Percentiles rank a stretch among this genome's conserved stretches.
These are phyloP conservation scores for Aricia agestis DNA, from an alignment of 1,140 invertebrate species.

Conservation along the genomic window DNA sequence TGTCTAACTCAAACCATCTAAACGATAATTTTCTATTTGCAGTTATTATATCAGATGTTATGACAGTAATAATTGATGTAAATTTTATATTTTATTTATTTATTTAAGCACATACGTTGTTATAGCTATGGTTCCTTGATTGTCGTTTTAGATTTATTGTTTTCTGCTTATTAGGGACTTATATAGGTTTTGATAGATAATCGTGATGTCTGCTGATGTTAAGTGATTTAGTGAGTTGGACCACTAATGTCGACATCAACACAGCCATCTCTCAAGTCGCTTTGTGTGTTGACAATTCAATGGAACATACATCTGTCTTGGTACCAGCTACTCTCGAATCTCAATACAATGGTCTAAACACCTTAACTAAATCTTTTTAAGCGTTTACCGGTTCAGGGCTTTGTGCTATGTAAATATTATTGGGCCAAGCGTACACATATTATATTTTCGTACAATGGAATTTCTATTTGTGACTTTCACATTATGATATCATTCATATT, in stretches of 20 bases:
- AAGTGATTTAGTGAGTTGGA: slow-evolving; percentile 24
- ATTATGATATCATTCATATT: background rate
- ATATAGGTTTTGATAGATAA: background rate
- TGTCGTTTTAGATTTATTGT: background rate
- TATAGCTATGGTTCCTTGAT: background rate
- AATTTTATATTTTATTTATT: too few species aligned
- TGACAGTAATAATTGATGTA: too few species aligned
- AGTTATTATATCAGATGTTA: too few species aligned
- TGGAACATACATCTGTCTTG: slow-evolving; percentile 53
- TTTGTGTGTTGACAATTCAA: slow-evolving; percentile 43
- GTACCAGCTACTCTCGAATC: slow-evolving; percentile 15
- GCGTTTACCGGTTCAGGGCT: background rate
- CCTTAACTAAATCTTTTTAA: slow-evolving; percentile 13
- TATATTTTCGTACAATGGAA: slow-evolving; percentile 6
- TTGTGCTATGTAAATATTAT: slow-evolving; percentile 1
- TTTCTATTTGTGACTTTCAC: background rate
- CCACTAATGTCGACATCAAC: slow-evolving; percentile 34
- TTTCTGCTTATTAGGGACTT: background rate
- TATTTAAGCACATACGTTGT: too few species aligned
- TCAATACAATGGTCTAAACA: slow-evolving; percentile 19
- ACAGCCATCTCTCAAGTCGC: slow-evolving; percentile 36
- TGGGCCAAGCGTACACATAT: slow-evolving; percentile 6
- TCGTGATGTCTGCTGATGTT: background rate
- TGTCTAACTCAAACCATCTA: too few species aligned
- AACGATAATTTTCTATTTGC: too few species aligned